These are phyloP conservation scores for Zaprionus ghesquierei DNA, from an alignment of 1,140 invertebrate species.

Conservation along the genomic window DNA sequence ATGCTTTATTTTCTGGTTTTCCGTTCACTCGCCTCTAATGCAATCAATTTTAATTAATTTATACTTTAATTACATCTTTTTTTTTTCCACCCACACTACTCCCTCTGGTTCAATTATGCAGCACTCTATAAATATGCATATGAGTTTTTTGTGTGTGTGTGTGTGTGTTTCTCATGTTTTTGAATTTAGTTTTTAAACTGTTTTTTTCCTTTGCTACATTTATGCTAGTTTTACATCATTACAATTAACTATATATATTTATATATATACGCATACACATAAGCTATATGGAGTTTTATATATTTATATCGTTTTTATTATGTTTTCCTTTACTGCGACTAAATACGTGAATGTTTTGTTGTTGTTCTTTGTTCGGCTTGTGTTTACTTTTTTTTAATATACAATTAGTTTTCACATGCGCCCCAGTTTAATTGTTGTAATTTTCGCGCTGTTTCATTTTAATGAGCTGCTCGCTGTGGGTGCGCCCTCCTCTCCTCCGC, in stretches of 20 bases:
- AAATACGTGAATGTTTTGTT: slow-evolving; percentile 34
- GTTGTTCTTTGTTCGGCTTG: slow-evolving; percentile 22
- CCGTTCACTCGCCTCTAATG: slow-evolving; percentile 51
- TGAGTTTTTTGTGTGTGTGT: slow-evolving; percentile 44
- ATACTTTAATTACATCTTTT: slow-evolving; percentile 52
- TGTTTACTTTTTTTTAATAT: slow-evolving; percentile 46
- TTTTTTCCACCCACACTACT: slow-evolving; percentile 7
- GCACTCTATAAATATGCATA: slow-evolving; percentile 61
- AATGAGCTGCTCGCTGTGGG: slow-evolving; percentile 47
- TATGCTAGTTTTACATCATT: slow-evolving; percentile 68
- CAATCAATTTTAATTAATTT: slow-evolving; percentile 57
- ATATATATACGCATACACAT: slow-evolving; percentile 55
- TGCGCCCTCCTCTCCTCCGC: slow-evolving; percentile 7
- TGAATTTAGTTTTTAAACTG: slow-evolving; percentile 21
- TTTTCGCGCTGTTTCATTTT: slow-evolving; percentile 63
- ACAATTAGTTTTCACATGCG: slow-evolving; percentile 63
- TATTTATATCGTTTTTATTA: slow-evolving; percentile 40
- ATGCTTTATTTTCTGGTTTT: neutral
- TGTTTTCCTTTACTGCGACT: slow-evolving; percentile 45
- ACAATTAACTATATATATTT: slow-evolving; percentile 60
- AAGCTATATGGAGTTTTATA: slow-evolving; percentile 59
- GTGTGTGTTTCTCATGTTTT: slow-evolving; percentile 45
- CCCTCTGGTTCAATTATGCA: slow-evolving; percentile 53
- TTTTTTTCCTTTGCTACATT: slow-evolving; percentile 26
- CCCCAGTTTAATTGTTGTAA: slow-evolving; percentile 61